A percentile compares a stretch with the other conserved stretches of the same genome.
phyloP scores from a whole-genome alignment of 1,140 invertebrate genomes.

The Cydia amplana region DNA sequence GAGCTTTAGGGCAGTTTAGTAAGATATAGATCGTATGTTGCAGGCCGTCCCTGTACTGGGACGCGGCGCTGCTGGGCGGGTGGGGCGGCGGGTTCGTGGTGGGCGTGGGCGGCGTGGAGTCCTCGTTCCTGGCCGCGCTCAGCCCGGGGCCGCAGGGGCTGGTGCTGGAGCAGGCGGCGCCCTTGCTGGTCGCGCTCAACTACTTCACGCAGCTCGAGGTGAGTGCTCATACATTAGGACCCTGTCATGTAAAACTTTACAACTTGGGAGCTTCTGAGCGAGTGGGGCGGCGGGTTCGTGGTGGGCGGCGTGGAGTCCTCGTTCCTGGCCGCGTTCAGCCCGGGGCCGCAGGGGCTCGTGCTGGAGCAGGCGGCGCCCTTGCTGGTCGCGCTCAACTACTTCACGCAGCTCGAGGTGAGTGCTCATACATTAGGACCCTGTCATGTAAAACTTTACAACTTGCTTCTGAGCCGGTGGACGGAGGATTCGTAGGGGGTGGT shows the following conservation, averaged over 20 bases:
- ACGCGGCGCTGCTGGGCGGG: constrained; percentile 54
- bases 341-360: constrained; percentile 82
- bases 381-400: constrained; percentile 90
- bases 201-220: constrained; percentile 93
- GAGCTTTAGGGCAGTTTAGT: no score
- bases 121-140: constrained; percentile 86
- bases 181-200: constrained; percentile 89
- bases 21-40: neutral
- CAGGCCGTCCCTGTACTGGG: constrained; percentile 58
- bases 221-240: constrained; percentile 32
- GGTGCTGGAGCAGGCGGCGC: constrained; percentile 84
- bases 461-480: constrained; percentile 34
- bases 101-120: constrained; percentile 92
- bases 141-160: constrained; percentile 83
- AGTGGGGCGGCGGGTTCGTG: constrained; percentile 78
- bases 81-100: constrained; percentile 81
- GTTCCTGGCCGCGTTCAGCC: constrained; percentile 85
- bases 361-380: constrained; percentile 86
- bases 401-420: constrained; percentile 89
- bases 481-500: constrained; percentile 85
- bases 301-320: constrained; percentile 90
- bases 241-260: no score
- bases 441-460: no score
- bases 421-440: neutral
- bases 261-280: no score